Base-by-base conservation (phyloP, 2,888 invertebrate species). In the Elysia crispata region DNA sequence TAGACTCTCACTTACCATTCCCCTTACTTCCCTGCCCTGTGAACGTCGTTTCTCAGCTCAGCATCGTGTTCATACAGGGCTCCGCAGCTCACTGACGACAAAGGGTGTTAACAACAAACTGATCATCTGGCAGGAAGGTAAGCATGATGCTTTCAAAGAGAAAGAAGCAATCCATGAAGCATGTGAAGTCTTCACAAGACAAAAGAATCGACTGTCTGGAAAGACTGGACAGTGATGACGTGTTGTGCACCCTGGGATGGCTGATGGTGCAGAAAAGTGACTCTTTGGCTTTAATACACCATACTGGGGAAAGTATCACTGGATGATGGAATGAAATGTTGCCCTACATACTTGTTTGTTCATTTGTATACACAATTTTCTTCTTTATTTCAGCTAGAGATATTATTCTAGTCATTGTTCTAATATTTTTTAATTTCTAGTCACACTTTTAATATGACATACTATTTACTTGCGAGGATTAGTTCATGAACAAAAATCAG, bases 181-280 rank as follows among this genome's bases (percentile, higher is more conserved):
- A 15, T 54, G 54, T 54, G 54, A 54, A 13, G 20, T 54, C 20
- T 54, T 54, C 54, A 54, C 54, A 20, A 54, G 20, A 54, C 13
- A 54, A 54, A 54, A 54, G 20, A 54, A 54, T 54, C 54, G 54
- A 54, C 13, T 15, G 54, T 54, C 54, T 54, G 54, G 54, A 54
- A 54, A 54, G 54, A 54, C 54, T 15, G 54, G 54, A 54, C 13
- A 54, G 54, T 54, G 54, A 54, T n/a, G n/a, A n/a, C n/a, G n/a
- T n/a, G n/a, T n/a, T n/a, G n/a, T n/a, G n/a, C n/a, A 54, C 54
- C 54, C 54, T 54, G 54, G 54, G 54, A 54, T 54, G n/a, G n/a
- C n/a, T n/a, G n/a, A n/a, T n/a, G n/a, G n/a, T n/a, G n/a, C n/a
- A n/a, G n/a, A n/a, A n/a, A n/a, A n/a, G n/a, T n/a, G n/a, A n/a